Evolutionary conservation across 1,140 invertebrate genomes (phyloP), one percentile per base, ranked within the genome.

Genomic region (Sinonovacula constricta): DNA sequence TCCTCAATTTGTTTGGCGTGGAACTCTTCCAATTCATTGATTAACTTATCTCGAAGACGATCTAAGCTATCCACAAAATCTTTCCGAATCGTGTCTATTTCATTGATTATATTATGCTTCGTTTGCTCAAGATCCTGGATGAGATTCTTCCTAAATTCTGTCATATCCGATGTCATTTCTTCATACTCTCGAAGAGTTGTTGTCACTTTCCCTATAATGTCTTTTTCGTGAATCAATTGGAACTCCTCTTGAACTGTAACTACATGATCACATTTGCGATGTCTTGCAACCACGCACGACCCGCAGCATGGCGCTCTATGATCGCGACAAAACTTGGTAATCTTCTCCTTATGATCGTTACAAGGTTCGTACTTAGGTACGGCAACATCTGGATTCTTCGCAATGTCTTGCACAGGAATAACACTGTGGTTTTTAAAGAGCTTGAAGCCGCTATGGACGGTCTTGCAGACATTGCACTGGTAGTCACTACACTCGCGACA

Each of bases 401-500:
- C 67, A 34, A 78, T 70, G 2, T 69, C 66, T 51, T 78, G 59
- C 5, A 78, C 75, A 18, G 65, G 15, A 28, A 78, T 39, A 22
- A 78, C 75, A 31, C 49, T 49, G 28, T 78, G 75, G 39, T 78
- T 26, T 68, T 60, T 62, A 31, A 78, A 78, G 26, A 69, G 49
- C 30, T 70, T 70, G 34, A 78, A 78, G 31, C 75, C 75, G 28
- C 66, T 30, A 30, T 78, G 75, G 15, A 78, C 75, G 4, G 66
- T 78, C 30, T 69, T 78, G 30, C 75, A 78, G 4, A 69, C 67
- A 30, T 78, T 70, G 34, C 75, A 78, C 15, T 69, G 67, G 36
- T 63, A 78, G 24, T 78, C 75, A 24, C 75, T 63, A 53, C 75
- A 78, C 53, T 78, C 75, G 18, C 65, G 36, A 51, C 75, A 78